Conservation (phyloP, 2,797 vertebrate genomes). For the Valencia hispanica region DNA sequence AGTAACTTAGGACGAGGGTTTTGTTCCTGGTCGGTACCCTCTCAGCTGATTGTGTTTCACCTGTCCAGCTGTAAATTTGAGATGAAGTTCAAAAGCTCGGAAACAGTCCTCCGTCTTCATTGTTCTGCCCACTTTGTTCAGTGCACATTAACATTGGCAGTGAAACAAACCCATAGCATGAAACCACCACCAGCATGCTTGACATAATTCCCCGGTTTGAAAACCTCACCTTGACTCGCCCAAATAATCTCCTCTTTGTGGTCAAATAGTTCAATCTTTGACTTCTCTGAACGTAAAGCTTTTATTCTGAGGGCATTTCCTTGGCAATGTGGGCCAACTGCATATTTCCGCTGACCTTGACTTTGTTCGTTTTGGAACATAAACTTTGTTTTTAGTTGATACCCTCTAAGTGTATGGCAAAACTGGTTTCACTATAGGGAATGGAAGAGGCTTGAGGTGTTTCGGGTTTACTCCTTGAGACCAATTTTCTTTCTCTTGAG, state of each 20-base stretch:
- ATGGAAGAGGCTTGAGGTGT: background rate
- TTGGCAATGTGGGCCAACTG: background rate
- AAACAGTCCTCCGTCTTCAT: too few species aligned
- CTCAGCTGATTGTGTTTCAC: too few species aligned
- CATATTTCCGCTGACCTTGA: background rate
- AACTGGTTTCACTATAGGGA: background rate
- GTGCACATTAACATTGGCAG: too few species aligned
- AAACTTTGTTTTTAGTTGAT: background rate
- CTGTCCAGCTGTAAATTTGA: too few species aligned
- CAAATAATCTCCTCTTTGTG: background rate
- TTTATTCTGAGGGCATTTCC: background rate
- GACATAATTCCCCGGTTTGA: background rate
- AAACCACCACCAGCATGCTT: background rate
- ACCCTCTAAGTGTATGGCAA: background rate
- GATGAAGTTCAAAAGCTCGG: too few species aligned
- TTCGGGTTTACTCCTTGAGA: background rate
- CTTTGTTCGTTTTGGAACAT: background rate
- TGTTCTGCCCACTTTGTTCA: too few species aligned
- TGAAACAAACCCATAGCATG: too few species aligned
- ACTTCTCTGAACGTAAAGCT: background rate
- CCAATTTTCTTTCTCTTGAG: background rate
- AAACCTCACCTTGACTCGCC: background rate
- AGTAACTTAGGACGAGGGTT: too few species aligned
- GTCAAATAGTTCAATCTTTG: background rate
- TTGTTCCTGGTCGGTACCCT: too few species aligned